Evolutionary conservation across 2,888 invertebrate species (phyloP).

Genomic region (Tipula vernalis): DNA sequence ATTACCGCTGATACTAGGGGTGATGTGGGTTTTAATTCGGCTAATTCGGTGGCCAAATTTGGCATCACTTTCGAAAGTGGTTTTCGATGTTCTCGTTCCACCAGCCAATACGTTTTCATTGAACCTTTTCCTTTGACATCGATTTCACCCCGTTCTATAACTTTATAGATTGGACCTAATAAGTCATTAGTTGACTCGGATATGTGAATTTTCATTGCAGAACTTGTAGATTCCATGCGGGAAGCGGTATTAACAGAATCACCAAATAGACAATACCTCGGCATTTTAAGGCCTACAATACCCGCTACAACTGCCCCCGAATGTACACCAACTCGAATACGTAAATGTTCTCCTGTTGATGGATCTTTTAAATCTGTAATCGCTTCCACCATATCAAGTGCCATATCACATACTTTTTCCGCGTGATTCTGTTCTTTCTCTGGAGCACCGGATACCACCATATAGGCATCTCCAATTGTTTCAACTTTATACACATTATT

Average conservation of each 20-base stretch:
- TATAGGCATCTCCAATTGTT: constrained; percentile 96
- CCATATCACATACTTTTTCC: constrained; percentile 88
- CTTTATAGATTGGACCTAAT: constrained; percentile 59
- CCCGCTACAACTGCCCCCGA: constrained; percentile 89
- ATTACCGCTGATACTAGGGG: neutral
- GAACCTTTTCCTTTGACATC: constrained; percentile 82
- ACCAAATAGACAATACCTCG: constrained; percentile 57
- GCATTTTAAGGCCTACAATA: constrained; percentile 90
- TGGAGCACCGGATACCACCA: constrained; percentile 95
- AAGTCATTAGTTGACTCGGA: constrained; percentile 76
- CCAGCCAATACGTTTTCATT: constrained; percentile 85
- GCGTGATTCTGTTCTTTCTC: constrained; percentile 83
- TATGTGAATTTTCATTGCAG: constrained; percentile 90
- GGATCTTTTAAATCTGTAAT: constrained; percentile 86
- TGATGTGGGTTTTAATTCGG: neutral
- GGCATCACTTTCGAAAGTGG: constrained; percentile 29
- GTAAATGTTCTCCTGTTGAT: constrained; percentile 73
- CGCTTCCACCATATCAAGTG: constrained; percentile 89
- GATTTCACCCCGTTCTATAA: constrained; percentile 69
- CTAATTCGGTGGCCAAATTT: constrained; percentile 15
- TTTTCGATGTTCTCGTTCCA: constrained; percentile 54
- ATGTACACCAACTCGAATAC: constrained; percentile 77
- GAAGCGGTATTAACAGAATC: constrained; percentile 87
- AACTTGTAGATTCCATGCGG: constrained; percentile 84
- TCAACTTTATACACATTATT: constrained; percentile 96